Conservation (phyloP, 2,888 invertebrate species). For the Gastrophysa polygoni region DNA sequence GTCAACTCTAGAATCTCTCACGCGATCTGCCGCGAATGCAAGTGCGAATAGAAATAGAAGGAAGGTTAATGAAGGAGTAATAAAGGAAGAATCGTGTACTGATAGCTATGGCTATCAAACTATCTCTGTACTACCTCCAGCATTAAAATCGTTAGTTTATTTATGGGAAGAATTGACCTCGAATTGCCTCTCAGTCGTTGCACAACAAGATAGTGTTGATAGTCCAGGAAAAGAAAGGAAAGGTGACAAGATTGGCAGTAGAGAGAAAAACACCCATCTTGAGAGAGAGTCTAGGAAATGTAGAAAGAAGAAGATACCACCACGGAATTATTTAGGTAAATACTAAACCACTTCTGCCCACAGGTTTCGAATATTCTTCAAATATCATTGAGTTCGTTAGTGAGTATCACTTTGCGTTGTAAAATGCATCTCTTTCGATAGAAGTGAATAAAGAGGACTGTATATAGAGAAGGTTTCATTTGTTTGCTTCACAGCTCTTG, state of each 20-base stretch:
- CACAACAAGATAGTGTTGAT: conserved; percentile 64
- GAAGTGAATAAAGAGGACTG: no score
- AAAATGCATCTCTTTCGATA: no score
- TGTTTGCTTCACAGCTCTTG: no score
- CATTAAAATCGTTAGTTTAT: conserved; percentile 83
- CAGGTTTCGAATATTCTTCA: no score
- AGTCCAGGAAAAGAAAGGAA: conserved; percentile 59
- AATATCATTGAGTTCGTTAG: no score
- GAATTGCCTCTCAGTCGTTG: conserved; percentile 70
- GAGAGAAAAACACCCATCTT: conserved; percentile 54
- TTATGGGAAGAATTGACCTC: conserved; percentile 87
- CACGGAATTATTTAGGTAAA: conserved; percentile 53
- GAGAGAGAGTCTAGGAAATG: conserved; percentile 62
- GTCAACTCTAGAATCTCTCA: conserved; percentile 76
- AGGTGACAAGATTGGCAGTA: conserved; percentile 53
- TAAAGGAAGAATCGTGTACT: conserved; percentile 62
- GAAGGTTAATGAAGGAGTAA: conserved; percentile 58
- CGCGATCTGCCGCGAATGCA: conserved; percentile 79
- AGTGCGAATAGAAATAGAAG: conserved; percentile 69
- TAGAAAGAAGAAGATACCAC: conserved; percentile 65
- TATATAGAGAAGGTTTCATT: no score
- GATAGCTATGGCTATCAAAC: conserved; percentile 60
- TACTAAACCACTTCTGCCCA: not conserved
- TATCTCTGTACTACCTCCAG: conserved; percentile 83
- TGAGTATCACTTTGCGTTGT: no score